Base-by-base conservation (phyloP, 2,113 vertebrate genomes). In the Chionodraco myersi region DNA sequence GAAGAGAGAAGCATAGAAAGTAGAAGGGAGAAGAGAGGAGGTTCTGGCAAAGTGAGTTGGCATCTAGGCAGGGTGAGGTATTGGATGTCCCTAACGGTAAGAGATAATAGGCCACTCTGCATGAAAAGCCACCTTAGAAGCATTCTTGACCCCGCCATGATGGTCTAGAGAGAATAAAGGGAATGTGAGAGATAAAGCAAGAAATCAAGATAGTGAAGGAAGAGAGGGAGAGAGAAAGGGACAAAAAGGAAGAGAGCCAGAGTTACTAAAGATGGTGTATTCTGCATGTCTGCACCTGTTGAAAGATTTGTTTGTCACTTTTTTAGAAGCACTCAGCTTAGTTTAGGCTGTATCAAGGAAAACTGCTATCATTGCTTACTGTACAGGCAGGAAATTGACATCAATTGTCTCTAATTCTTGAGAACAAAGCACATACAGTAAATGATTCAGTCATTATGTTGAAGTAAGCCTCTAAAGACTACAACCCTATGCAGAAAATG, bases 31-130 rank as follows among this genome's bases (percentile, higher is more conserved):
- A 72, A 78, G 4, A 82, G 62, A 15, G 59, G 82, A 70, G 64
- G 77, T 71, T 84, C 82, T 91, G 89, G 85, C 88, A 89, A 83
- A 89, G 86, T 52, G 82, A 94, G 88, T 90, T 96, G 96, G 95
- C 96, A 97, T 91, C 87, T 82, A 72, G 80, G 86, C 94, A 83
- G 93, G 94, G 90, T 86, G 91, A 89, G 93, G 93, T 96, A 96
- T 97, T 95, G 92, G 94, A 92, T 96, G 92, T 97, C 95, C 93
- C 93, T 86, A 70, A 64, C 84, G 77, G 77, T 61, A 71, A 94
- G 92, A 94, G 95, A 96, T 96, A 97, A 96, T 94, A 90, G 96
- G 74, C 91, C 91, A 84, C 91, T 94, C 82, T 84, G 75, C 88
- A 86, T 90, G 94, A 92, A 82, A 89, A 89, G 89, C 93, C 92